These are phyloP conservation scores for Myotis planiceps DNA, from an alignment of 2,797 vertebrate genomes.

Conservation along the genomic window DNA sequence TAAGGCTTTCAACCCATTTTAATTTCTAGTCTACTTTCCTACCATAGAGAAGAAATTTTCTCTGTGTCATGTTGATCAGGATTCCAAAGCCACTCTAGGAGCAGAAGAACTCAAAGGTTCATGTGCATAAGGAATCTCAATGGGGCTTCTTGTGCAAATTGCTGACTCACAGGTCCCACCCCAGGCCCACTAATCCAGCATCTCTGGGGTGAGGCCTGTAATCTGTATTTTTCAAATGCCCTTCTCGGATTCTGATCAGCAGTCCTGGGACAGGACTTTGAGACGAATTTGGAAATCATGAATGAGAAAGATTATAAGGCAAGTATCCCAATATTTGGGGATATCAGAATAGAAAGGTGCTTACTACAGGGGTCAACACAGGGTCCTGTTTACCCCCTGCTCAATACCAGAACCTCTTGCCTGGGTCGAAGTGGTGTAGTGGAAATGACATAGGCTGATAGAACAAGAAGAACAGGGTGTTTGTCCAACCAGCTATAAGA, in stretches of 20 bases:
- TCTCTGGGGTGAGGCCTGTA: background rate
- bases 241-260: background rate
- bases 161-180: background rate
- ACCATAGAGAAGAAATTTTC: background rate
- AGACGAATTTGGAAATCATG: background rate
- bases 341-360: background rate
- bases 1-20: background rate
- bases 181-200: background rate
- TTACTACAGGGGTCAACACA: background rate
- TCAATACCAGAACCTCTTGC: background rate
- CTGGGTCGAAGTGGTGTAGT: background rate
- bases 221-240: background rate
- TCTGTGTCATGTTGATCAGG: background rate
- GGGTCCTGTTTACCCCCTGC: background rate
- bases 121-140: background rate
- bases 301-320: background rate
- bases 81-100: background rate
- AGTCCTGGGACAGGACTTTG: background rate
- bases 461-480: background rate
- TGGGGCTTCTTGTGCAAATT: background rate
- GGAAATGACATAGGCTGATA: background rate
- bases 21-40: constrained; percentile 6
- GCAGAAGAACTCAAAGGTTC: background rate
- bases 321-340: background rate
- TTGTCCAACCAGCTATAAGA: background rate